Evolutionary conservation across 2,797 vertebrate species (phyloP).

Genomic region (Poecile montanus): DNA sequence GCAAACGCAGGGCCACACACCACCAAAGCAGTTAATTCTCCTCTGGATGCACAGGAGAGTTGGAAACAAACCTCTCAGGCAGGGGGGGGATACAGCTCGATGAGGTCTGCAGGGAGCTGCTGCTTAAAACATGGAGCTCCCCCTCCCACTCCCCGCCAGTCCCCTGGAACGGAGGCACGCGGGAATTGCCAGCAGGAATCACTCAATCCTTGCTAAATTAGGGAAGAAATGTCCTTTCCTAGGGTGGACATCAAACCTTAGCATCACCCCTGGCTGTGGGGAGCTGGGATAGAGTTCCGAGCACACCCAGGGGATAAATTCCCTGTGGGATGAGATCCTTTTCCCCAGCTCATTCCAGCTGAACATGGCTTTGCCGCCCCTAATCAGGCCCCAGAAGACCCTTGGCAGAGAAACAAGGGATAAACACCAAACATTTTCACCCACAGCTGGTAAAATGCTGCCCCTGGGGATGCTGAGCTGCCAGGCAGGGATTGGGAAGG

Average conservation of each 20-base stretch:
- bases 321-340: accelerated
- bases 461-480: not conserved
- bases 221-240: not conserved
- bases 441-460: not conserved
- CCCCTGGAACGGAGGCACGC: not conserved
- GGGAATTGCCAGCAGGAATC: not conserved
- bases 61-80: not conserved
- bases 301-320: accelerated
- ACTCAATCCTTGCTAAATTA: not conserved
- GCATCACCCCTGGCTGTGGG: not conserved
- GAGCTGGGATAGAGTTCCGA: not conserved
- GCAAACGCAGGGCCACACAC: not conserved
- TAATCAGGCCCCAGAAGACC: not conserved
- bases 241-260: not conserved
- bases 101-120: not conserved
- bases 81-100: not conserved
- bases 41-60: slow-evolving; percentile 22
- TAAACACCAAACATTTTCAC: not conserved
- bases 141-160: not conserved
- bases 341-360: not conserved
- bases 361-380: not conserved
- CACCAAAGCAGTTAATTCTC: not conserved
- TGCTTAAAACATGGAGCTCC: not conserved
- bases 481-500: not conserved
- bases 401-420: not conserved